Evolutionary conservation across 2,888 invertebrate genomes (phyloP), one percentile per base, ranked within the genome.

Genomic region (Sinopyrophorus schimmeli): DNA sequence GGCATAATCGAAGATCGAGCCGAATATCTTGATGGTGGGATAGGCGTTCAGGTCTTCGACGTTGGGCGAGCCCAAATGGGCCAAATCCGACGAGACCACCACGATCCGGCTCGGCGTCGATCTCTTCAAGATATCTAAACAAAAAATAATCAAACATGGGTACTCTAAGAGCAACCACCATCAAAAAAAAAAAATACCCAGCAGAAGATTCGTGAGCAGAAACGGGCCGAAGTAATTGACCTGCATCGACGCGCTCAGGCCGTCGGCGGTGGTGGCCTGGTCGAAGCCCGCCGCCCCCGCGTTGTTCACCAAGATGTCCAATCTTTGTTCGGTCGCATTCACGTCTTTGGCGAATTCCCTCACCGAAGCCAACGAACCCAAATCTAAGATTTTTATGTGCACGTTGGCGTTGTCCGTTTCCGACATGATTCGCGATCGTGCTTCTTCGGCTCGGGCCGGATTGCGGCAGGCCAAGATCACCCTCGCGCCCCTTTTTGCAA

Each of bases 161-260:
- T n/a, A n/a, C n/a, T n/a, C n/a, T n/a, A n/a, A n/a, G n/a, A n/a
- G n/a, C n/a, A n/a, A n/a, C n/a, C n/a, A n/a, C n/a, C n/a, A n/a
- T n/a, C n/a, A n/a, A n/a, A n/a, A n/a, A n/a, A 86, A n/a, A n/a
- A n/a, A n/a, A n/a, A 73, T 56, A 57, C 82, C 81, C 5, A 79
- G 65, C 1, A 89, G 68, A 1, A 89, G 75, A 53, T 83, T 74
- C 0, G 87, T 87, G 44, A 89, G 71, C 15, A 89, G 69, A 64
- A 88, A 89, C 2, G 83, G 84, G 5, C 86, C 87, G 62, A 86
- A 82, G 63, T 87, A 80, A 61, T 89, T 88, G 16, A 83, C 77
- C 58, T 85, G 85, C 76, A 86, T 80, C 31, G 80, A 81, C 7
- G 75, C 68, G 27, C 86, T 79, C 27, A 87, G 74, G 0, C 84